Evolutionary conservation across 2,113 vertebrate species (phyloP), one percentile per base, ranked within the genome.

Genomic region (Lepidothrix coronata): DNA sequence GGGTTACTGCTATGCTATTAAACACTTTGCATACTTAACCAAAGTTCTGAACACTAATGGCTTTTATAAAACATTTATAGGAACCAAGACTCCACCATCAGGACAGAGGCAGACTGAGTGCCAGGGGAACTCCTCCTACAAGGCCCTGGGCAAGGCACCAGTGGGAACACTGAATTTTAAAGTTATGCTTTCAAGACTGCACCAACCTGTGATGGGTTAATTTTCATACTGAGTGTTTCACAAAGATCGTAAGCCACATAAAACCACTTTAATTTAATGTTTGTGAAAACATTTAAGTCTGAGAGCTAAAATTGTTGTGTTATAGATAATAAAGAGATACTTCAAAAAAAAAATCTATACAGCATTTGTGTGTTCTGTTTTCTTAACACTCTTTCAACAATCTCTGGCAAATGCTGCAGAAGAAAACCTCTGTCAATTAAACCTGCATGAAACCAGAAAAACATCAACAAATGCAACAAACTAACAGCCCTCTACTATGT

Each of bases 361-460:
- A 58, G 44, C 71, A 78, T 3, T 3, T 44, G 78, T 31, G 35
- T 31, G 43, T 75, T 91, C 71, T 92, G 59, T 89, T 94, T 91
- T 90, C 80, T 91, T 88, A 92, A 88, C 65, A 93, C 14, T 33
- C 37, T 82, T 91, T 89, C 91, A 91, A 87, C 71, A 37, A 79
- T 88, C 88, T 85, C 87, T 88, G 62, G 55, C 85, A 91, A 94
- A 91, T 39, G 78, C 75, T 55, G 28, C 78, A 88, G 22, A 79
- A 93, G 90, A 94, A 95, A 96, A 83, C 23, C 37, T 85, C 66
- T 82, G 87, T 76, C 93, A 96, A 85, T 91, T 94, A 96, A 91
- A 94, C 76, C 91, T 88, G 90, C 22, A 4, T 80, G 92, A 94
- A 90, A 77, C 43, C 49, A 74, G 46, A 91, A 85, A 67, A 93